Evolutionary conservation across 2,797 vertebrate species (phyloP), one percentile per base, ranked within the genome.

Genomic region (Halcyon leucocephala): DNA sequence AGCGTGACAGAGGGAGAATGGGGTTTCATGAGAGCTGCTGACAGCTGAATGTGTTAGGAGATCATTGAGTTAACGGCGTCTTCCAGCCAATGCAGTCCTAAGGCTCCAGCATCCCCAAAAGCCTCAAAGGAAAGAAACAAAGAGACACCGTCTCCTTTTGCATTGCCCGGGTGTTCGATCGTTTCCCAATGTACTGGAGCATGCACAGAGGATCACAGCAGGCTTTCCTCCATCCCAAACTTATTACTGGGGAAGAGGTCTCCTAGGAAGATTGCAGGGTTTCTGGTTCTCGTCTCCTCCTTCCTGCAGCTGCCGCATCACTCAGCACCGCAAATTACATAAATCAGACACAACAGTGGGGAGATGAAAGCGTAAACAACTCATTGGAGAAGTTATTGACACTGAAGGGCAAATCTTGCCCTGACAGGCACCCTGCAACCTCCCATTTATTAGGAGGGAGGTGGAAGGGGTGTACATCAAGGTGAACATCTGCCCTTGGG

Each of bases 81-180:
- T 74, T 70, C 60, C 44, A 33, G 83, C 42, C 31, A 69, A 52
- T 1, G 0, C 2, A 0, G 29, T 21, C 6, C 2, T 26, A 37
- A 85, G 42, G 46, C 60, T 70, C 48, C 79, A 37, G 62, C 67
- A 78, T 42, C 77, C 85, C 52, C 9, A 37, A 77, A 86, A 73
- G 26, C 9, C 1, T 0, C 9, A 20, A 25, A 39, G 22, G 12
- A 48, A 71, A 82, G 52, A 44, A 60, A 37, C 8, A 14, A 74
- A 52, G 33, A 82, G 49, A 57, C 11, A 16, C 29, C 2, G 0
- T 41, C 52, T 66, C 82, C 51, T 82, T 82, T 42, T 6, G 65
- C 57, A 25, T 31, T 4, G 0, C 5, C 7, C 0, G 2, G 13
- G 25, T 44, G 42, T 33, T 71, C 0, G 2, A 70, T 70, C 39